Percentiles rank a stretch among this genome's conserved stretches.
phyloP scores from a whole-genome alignment of 1,140 invertebrate genomes.

The Eriosoma lanigerum region DNA sequence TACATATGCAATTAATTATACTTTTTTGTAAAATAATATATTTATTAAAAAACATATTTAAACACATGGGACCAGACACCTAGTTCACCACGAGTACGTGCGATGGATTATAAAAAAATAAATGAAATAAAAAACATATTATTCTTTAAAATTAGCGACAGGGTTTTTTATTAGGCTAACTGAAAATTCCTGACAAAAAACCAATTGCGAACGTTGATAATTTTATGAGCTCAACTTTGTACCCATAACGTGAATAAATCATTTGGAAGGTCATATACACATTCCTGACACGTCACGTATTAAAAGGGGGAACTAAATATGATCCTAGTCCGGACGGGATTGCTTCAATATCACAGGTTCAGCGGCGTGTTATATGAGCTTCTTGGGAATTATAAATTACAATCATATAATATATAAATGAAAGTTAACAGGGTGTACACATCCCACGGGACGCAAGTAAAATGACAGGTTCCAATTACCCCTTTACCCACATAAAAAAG shows the following conservation, averaged over 20 bases:
- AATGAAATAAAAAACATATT: too few species aligned
- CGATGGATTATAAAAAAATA: neutral
- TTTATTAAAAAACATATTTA: too few species aligned
- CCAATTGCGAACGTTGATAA: slow-evolving; percentile 41
- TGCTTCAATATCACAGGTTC: slow-evolving; percentile 44
- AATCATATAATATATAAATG: slow-evolving; percentile 49
- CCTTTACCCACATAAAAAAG: neutral
- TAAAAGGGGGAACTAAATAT: slow-evolving; percentile 50
- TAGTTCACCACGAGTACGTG: neutral
- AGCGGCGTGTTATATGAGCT: slow-evolving; percentile 30
- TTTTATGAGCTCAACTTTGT: slow-evolving; percentile 46
- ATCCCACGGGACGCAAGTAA: slow-evolving; percentile 17
- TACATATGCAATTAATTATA: too few species aligned
- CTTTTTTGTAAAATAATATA: too few species aligned
- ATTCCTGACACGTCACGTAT: slow-evolving; percentile 26
- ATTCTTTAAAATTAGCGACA: slow-evolving; percentile 14
- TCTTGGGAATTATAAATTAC: slow-evolving; percentile 51
- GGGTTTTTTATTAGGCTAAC: slow-evolving; percentile 14
- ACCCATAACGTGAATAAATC: slow-evolving; percentile 38
- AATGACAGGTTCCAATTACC: slow-evolving; percentile 45
- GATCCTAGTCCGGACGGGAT: slow-evolving; percentile 42
- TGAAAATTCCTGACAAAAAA: slow-evolving; percentile 35
- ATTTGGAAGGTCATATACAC: slow-evolving; percentile 40
- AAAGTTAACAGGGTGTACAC: slow-evolving; percentile 50
- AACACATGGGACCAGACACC: too few species aligned